phyloP scores from a whole-genome alignment of 30 jellyfish, hydroid and myxozoan species.

The Chrysaora quinquecirrha region DNA sequence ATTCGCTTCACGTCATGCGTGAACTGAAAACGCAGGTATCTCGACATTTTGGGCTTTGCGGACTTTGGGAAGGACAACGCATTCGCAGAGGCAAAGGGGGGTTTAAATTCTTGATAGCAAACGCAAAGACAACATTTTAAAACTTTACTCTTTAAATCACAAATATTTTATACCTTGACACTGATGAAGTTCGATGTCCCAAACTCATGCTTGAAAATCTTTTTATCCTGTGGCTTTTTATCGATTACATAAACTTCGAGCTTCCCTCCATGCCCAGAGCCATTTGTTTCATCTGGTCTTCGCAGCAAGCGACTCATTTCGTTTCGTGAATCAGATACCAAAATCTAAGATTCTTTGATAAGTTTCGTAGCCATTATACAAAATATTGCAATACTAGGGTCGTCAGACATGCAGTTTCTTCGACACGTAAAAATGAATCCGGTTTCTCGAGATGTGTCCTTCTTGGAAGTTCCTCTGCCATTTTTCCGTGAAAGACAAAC shows the following conservation, averaged over 20 bases:
- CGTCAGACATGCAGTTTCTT: neutral
- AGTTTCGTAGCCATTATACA: conserved; percentile 44
- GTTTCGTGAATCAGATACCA: too few species aligned
- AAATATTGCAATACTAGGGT: neutral
- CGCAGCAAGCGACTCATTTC: too few species aligned
- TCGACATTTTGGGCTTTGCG: too few species aligned
- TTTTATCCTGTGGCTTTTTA: neutral
- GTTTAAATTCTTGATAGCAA: too few species aligned
- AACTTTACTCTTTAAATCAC: too few species aligned
- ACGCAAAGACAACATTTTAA: too few species aligned
- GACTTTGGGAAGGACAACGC: too few species aligned
- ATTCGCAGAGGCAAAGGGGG: too few species aligned
- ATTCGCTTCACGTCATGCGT: too few species aligned
- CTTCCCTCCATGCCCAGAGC: neutral
- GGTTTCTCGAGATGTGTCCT: neutral
- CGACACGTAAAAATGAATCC: neutral
- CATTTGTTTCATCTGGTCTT: neutral
- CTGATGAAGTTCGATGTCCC: neutral
- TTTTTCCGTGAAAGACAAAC: conserved; percentile 1
- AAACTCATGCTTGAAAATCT: neutral
- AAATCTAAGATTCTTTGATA: too few species aligned
- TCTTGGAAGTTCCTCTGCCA: conserved; percentile 9
- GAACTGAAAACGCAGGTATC: too few species aligned
- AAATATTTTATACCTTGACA: neutral
- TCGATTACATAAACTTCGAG: neutral